Conservation (phyloP, 2,888 invertebrate species). For the Stenurella melanura region DNA sequence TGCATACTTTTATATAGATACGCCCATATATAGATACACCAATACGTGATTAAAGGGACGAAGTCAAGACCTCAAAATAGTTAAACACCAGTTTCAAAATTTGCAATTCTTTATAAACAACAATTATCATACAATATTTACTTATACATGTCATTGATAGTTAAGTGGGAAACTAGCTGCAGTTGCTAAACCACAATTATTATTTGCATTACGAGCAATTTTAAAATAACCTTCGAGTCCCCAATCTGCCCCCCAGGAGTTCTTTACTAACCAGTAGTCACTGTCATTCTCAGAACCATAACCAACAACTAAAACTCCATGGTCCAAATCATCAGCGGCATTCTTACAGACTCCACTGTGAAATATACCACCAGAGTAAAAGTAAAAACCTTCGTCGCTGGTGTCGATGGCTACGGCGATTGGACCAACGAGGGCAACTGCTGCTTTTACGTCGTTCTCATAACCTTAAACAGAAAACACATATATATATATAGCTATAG, state of each 20-base stretch:
- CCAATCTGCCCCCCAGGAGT: slow-evolving; percentile 77
- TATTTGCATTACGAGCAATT: slow-evolving; percentile 71
- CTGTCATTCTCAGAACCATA: slow-evolving; percentile 77
- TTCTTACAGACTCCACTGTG: slow-evolving; percentile 81
- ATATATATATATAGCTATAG: neutral
- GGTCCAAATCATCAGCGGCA: slow-evolving; percentile 77
- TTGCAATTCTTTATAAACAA: neutral
- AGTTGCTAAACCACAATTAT: slow-evolving; percentile 89
- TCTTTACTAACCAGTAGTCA: slow-evolving; percentile 83
- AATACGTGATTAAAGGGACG: too few relatives aligned
- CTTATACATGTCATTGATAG: neutral
- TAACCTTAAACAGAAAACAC: neutral
- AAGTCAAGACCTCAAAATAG: too few relatives aligned
- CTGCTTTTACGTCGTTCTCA: neutral
- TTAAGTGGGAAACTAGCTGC: neutral
- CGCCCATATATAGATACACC: too few relatives aligned
- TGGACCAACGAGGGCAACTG: slow-evolving; percentile 75
- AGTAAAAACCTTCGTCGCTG: slow-evolving; percentile 82
- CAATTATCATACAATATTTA: neutral
- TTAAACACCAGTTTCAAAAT: neutral
- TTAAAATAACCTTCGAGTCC: slow-evolving; percentile 67
- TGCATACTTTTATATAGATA: too few relatives aligned
- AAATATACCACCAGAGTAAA: slow-evolving; percentile 87
- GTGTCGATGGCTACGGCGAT: slow-evolving; percentile 92
- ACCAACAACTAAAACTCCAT: slow-evolving; percentile 88